Base-by-base conservation (phyloP, 2,113 vertebrate species). In the Chlamydotis undulata region DNA sequence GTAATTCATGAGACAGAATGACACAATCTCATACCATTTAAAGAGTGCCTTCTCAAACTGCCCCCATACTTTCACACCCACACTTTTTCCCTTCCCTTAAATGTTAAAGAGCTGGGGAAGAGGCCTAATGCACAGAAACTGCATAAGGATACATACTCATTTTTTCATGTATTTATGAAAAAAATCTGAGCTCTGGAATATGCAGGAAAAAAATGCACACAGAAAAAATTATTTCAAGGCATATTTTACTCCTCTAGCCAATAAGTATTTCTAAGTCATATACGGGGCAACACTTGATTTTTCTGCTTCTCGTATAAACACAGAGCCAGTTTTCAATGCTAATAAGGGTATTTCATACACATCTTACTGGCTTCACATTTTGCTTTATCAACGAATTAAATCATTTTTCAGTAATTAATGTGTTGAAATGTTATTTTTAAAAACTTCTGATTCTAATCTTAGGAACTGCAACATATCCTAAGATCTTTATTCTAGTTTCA, bases 21-120 rank as follows among this genome's bases (percentile, higher is more conserved):
- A 95, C 91, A 93, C 86, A 89, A 73, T 91, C 84, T 74, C 70
- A 84, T 73, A 55, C 57, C 84, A 93, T 92, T 95, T 96, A 90
- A 92, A 92, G 52, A 92, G 73, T 8, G 3, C 35, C 90, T 96
- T 96, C 94, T 94, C 86, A 91, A 65, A 82, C 89, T 81, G 86
- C 92, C 92, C 94, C 92, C 86, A 0, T 75, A 84, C 81, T 94
- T 96, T 86, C 86, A 93, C 93, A 83, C 91, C 90, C 91, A 71
- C 93, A 67, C 37, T 83, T 83, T 53, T 73, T 59, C 74, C 83
- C 50, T 90, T 91, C 73, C 35, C 26, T 75, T 64, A 94, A 96
- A 92, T 87, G 93, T 69, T 94, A 73, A 94, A 79, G 61, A 90
- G 53, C 65, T 87, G 69, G 33, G 64, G 79, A 89, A 91, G 80